A percentile compares a stretch with the other conserved stretches of the same genome.
Conservation (phyloP, 1,140 invertebrate species). For the Calephelis nemesis region DNA sequence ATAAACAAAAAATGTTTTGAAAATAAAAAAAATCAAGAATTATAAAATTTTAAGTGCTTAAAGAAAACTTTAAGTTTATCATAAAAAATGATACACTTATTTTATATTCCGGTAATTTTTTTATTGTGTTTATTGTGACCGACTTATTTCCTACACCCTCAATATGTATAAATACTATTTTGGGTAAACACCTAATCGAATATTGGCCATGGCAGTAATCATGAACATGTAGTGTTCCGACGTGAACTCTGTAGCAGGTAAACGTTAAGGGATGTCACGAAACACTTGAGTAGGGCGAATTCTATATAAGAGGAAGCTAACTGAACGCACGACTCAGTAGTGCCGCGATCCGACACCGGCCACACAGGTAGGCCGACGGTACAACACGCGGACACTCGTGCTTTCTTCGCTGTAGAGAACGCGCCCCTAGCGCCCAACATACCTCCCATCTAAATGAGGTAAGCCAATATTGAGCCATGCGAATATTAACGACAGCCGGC, state of each 20-base stretch:
- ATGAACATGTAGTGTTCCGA: no score
- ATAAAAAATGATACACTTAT: no score
- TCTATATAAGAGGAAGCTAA: constrained; percentile 60
- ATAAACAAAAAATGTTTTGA: no score
- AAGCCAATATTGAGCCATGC: constrained; percentile 26
- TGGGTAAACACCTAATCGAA: no score
- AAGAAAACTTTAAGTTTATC: no score
- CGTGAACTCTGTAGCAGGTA: not conserved
- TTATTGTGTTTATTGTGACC: no score
- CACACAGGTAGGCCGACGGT: constrained; percentile 30
- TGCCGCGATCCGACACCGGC: constrained; percentile 43
- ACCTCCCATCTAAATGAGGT: constrained; percentile 57
- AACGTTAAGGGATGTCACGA: constrained; percentile 23
- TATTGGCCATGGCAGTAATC: no score
- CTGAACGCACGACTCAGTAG: constrained; percentile 63
- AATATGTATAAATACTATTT: no score
- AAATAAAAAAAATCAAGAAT: no score
- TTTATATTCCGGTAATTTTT: no score
- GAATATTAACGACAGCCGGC: not conserved
- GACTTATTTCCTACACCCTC: no score
- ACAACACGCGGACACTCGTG: constrained; percentile 17
- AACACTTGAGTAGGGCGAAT: constrained; percentile 47
- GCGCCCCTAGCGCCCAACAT: constrained; percentile 15
- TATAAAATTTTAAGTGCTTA: no score
- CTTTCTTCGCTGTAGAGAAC: not conserved